Base-by-base conservation (phyloP, 2,113 vertebrate genomes). In the Sinocyclocheilus maitianheensis region DNA sequence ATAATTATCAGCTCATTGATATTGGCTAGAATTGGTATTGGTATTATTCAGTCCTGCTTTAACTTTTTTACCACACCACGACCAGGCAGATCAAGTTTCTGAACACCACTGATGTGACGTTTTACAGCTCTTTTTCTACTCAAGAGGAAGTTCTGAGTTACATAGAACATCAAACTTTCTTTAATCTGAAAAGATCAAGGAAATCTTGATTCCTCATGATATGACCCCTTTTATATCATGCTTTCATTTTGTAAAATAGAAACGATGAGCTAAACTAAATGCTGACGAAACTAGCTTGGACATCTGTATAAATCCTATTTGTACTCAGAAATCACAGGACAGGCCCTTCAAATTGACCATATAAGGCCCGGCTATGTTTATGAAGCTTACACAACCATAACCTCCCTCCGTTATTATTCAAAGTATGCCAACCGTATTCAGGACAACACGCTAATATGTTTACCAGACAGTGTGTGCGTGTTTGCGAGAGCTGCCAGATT, bases 381-480 rank as follows among this genome's bases (percentile, higher is more conserved):
- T 26, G 22, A 60, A 24, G 58, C 43, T 81, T 67, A 81, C 79
- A 67, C 60, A 81, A 67, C 12, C 62, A 48, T 43, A 81, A 26
- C 79, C 40, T 62, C 30, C 46, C 20, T 65, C n/a, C 14, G 22
- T 46, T 62, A 60, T 14, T 16, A 63, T 62, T 46, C 3, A 80
- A 37, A 80, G 78, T 11, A 79, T n/a, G 53, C 26, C 51, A 20
- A 37, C 16, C 3, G 20, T 62, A 22, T n/a, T 65, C 3, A 11
- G 24, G 60, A 22, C 60, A 11, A n/a, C 12, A n/a, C 40, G 2
- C 43, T 69, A 81, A 65, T 63, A 40, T 26, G n/a, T 81, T 67
- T 51, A 81, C 43, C 30, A 62, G 58, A 43, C 77, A n/a, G 3
- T 22, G 40, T 53, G 46, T 58, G 71, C 6, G 4, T 48, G 30